Conservation (phyloP, 2,797 vertebrate species). For the Gobionotothen gibberifrons region DNA sequence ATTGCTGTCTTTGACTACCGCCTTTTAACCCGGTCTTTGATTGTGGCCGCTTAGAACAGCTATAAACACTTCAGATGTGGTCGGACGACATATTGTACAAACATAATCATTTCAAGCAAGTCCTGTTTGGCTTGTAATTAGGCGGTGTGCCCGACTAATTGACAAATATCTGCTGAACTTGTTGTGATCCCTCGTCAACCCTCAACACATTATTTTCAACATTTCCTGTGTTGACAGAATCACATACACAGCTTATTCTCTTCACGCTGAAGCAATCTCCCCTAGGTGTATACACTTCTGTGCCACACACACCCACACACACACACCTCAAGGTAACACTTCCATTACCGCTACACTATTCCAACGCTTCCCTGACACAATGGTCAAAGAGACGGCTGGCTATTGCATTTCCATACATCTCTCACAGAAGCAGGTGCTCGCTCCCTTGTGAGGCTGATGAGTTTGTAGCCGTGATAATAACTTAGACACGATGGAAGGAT, state of each 20-base stretch:
- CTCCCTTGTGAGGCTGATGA: slow-evolving; percentile 44
- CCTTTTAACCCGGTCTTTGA: neutral
- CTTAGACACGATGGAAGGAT: slow-evolving; percentile 41
- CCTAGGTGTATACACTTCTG: slow-evolving; percentile 23
- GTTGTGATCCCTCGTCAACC: neutral
- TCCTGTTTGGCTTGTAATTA: slow-evolving; percentile 29
- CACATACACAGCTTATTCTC: slow-evolving; percentile 17
- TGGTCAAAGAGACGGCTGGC: slow-evolving; percentile 12
- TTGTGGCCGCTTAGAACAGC: neutral
- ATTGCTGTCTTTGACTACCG: neutral
- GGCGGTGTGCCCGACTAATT: neutral
- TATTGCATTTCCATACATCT: slow-evolving; percentile 28
- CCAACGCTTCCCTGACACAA: slow-evolving; percentile 34
- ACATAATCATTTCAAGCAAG: neutral
- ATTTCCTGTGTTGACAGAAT: slow-evolving; percentile 19
- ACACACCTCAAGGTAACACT: slow-evolving; percentile 43
- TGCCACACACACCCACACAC: slow-evolving; percentile 8
- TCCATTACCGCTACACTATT: slow-evolving; percentile 21
- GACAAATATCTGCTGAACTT: slow-evolving; percentile 11
- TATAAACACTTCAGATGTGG: neutral
- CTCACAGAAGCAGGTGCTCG: slow-evolving; percentile 19
- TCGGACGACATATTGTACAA: neutral
- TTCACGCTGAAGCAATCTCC: slow-evolving; percentile 20
- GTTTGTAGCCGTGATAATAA: slow-evolving; percentile 38
- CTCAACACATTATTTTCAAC: slow-evolving; percentile 16